Conservation (phyloP, 2,113 vertebrate genomes). For the Bungarus multicinctus region DNA sequence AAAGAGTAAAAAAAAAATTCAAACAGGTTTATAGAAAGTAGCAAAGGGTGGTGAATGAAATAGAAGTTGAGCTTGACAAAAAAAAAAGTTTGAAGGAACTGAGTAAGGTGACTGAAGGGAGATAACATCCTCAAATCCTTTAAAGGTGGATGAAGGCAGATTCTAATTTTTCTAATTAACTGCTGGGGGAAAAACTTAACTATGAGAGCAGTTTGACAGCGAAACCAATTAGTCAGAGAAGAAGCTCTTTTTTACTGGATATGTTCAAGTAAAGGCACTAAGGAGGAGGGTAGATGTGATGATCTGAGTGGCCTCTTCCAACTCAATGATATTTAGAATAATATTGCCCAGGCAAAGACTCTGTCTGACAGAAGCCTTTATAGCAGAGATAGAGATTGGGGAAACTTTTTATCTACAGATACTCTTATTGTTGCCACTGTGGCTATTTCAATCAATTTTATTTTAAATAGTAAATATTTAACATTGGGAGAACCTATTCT, state of each 20-base stretch:
- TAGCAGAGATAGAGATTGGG: not conserved
- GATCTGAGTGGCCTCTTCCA: not conserved
- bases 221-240: not conserved
- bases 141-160: not conserved
- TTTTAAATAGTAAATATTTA: not conserved
- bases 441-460: not conserved
- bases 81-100: not conserved
- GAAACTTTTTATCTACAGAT: not conserved
- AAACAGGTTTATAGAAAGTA: not conserved
- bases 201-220: not conserved
- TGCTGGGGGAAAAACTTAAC: not conserved
- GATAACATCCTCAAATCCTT: not conserved
- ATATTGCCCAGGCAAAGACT: not conserved
- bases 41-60: not conserved
- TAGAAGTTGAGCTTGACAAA: not conserved
- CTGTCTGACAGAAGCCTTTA: not conserved
- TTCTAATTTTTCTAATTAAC: not conserved
- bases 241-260: not conserved
- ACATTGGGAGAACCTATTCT: not conserved
- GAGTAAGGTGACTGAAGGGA: not conserved
- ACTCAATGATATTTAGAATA: not conserved
- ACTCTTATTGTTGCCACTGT: not conserved
- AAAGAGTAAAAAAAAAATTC: not conserved
- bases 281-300: not conserved
- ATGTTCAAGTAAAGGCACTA: not conserved